Conservation (phyloP, 2,797 vertebrate genomes). For the Rhinichthys osculus region DNA sequence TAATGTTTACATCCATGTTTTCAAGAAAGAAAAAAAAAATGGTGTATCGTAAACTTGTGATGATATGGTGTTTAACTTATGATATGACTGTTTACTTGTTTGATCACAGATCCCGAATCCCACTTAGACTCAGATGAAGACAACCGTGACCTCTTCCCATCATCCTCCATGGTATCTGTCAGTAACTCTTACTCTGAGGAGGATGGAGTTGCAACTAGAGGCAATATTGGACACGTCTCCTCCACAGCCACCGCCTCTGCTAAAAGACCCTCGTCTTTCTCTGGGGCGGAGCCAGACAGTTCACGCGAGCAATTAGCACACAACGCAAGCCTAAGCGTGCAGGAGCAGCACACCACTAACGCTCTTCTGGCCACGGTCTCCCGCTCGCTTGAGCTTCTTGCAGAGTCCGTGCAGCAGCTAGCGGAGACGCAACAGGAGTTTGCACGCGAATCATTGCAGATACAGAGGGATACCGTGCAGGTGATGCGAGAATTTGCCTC, state of each 20-base stretch:
- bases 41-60: not conserved
- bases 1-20: not conserved
- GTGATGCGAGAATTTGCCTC: constrained; percentile 82
- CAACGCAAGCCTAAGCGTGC: constrained; percentile 76
- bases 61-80: not conserved
- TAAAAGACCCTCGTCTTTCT: constrained; percentile 8
- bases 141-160: constrained; percentile 40
- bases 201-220: constrained; percentile 21
- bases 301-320: constrained; percentile 71
- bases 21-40: not conserved
- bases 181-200: constrained; percentile 53
- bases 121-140: constrained; percentile 58
- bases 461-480: constrained; percentile 82
- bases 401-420: constrained; percentile 83
- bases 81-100: not conserved
- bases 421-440: constrained; percentile 85
- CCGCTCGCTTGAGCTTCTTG: constrained; percentile 82
- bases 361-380: constrained; percentile 80
- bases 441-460: constrained; percentile 78
- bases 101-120: constrained; percentile 51
- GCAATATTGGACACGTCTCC: constrained; percentile 38
- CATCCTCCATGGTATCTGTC: constrained; percentile 42
- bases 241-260: constrained; percentile 43
- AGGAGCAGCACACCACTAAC: constrained; percentile 83
- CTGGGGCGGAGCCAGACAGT: constrained; percentile 45